Evolutionary conservation across 2,888 invertebrate genomes (phyloP), one percentile per base, ranked within the genome.

Genomic region (Brachypterus glaber): DNA sequence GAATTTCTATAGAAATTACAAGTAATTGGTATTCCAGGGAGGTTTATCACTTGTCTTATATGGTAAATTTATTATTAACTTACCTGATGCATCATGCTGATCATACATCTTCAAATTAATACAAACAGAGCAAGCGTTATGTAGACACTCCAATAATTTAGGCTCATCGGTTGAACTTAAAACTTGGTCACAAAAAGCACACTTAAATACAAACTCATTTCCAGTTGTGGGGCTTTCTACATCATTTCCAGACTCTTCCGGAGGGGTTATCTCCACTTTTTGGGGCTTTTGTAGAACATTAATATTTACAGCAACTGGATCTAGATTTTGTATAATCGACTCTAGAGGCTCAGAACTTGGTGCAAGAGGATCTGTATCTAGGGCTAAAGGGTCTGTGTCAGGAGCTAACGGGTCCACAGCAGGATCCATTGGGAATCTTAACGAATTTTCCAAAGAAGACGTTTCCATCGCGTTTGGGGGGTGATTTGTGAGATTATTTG

Each of bases 131-230:
- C 91, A 92, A 41, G 84, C 79, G 35, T 88, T 83, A 64, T 92
- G 91, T 49, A 92, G 72, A 62, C 91, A 92, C 66, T 88, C 88
- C 57, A 92, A 69, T 42, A 91, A 71, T 68, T 87, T 88, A 21
- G 90, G 87, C 31, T 74, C 71, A 55, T 79, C 77, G 26, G 63
- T 68, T 24, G 67, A 61, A 26, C 68, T 68, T 33, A 81, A 64
- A 29, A 65, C 53, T 53, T 71, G 69, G 37, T 64, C 64, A 52
- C 67, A 67, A 52, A 64, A 67, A 30, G 63, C 57, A 48, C 67
- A 67, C 47, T 64, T 66, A 39, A 60, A 64, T 30, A 57, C 54
- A 47, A 52, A 60, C 35, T 48, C 53, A 39, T 62, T 62, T 13
- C 57, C 59, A 8, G 64, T 64, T 17, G 65, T 61, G 5, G 64